These are phyloP conservation scores for Sitta europaea DNA, from an alignment of 2,113 vertebrate species.

Conservation along the genomic window DNA sequence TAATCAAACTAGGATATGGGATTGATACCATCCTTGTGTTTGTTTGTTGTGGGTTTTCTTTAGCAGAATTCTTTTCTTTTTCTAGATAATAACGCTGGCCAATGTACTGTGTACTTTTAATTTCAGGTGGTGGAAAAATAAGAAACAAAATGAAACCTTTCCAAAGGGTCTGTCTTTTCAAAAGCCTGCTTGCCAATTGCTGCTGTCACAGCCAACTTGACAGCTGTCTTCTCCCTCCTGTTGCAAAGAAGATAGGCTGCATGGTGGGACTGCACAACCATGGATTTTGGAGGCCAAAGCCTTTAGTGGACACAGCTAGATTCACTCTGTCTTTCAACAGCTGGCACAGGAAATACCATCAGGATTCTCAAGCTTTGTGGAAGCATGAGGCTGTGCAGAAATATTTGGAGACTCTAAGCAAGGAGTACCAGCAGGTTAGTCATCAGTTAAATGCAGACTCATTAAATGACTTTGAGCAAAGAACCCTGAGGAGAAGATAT, in stretches of 20 bases:
- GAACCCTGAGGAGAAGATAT: conserved; percentile 51
- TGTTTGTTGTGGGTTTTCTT: neutral
- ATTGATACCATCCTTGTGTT: neutral
- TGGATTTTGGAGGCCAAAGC: conserved; percentile 2
- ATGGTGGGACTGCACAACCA: neutral
- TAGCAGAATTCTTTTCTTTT: neutral
- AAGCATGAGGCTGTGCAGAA: conserved; percentile 67
- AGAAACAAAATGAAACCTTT: conserved; percentile 65
- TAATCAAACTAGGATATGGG: neutral
- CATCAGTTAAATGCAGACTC: conserved; percentile 35
- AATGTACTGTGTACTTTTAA: neutral
- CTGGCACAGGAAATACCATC: conserved; percentile 31
- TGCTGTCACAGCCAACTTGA: neutral
- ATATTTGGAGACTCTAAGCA: conserved; percentile 66
- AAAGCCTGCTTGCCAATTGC: neutral
- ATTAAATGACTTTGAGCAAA: conserved; percentile 58
- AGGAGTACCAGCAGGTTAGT: conserved; percentile 67
- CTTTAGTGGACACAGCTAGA: neutral
- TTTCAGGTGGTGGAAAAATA: conserved; percentile 55
- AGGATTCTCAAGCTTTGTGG: conserved; percentile 59
- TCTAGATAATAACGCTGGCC: neutral
- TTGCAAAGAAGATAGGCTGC: neutral
- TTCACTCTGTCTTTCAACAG: conserved; percentile 16
- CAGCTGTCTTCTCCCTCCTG: neutral
- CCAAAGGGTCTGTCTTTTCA: conserved; percentile 27